These are phyloP conservation scores for Micropoecilia bifurca DNA, from an alignment of 2,797 vertebrate genomes.

Conservation along the genomic window DNA sequence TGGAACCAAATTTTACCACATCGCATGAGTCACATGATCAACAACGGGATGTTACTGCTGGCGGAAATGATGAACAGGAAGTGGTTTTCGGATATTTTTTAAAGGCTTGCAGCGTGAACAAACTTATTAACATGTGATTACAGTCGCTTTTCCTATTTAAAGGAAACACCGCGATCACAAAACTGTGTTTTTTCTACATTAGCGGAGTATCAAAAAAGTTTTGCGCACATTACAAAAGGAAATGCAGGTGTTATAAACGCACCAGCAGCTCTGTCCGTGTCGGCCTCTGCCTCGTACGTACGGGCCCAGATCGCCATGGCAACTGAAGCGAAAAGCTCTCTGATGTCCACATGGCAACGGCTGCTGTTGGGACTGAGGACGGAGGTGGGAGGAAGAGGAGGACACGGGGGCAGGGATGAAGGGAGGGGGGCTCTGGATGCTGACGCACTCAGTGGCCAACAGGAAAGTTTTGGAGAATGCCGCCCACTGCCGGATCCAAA, in stretches of 20 bases:
- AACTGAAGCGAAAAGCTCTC: constrained; percentile 51
- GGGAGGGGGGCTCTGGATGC: constrained; percentile 26
- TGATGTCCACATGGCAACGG: constrained; percentile 74
- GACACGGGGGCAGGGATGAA: constrained; percentile 1
- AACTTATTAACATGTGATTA: too few species aligned
- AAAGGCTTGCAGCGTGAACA: too few species aligned
- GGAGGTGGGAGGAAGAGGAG: constrained; percentile 47
- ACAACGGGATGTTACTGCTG: too few species aligned
- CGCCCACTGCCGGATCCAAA: constrained; percentile 68
- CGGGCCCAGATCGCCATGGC: constrained; percentile 61
- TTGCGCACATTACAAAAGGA: too few species aligned
- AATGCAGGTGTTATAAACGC: constrained; percentile 59
- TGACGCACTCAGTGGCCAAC: constrained; percentile 64
- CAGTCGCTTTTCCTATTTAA: too few species aligned
- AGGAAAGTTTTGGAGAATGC: constrained; percentile 70
- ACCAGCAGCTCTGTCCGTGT: constrained; percentile 48
- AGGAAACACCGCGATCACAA: too few species aligned
- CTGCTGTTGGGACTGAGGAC: constrained; percentile 60
- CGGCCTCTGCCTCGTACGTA: constrained; percentile 39
- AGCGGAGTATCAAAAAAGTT: too few species aligned
- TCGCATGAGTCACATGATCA: too few species aligned
- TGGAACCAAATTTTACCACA: too few species aligned
- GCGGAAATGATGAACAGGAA: too few species aligned
- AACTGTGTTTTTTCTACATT: too few species aligned
- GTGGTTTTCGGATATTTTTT: too few species aligned